A percentile compares a stretch with the other conserved stretches of the same genome.
Evolutionary conservation across 2,113 vertebrate species (phyloP).

Genomic region (Cepphus grylle): DNA sequence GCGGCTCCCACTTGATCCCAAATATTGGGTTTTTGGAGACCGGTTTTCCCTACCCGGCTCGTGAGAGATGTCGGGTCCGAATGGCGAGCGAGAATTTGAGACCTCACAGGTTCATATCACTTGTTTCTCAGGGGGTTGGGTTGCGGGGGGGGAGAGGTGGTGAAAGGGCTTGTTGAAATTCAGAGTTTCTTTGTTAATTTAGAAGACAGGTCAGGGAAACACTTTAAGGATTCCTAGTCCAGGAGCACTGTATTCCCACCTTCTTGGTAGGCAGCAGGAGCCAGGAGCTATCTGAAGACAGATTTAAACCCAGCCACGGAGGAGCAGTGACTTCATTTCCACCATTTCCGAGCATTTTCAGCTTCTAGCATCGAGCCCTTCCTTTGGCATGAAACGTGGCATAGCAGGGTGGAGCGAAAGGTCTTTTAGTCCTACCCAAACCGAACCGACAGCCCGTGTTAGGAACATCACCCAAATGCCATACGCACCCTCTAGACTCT

Average conservation of each 20-base stretch:
- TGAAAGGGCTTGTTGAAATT: neutral
- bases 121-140: neutral
- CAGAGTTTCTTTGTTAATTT: neutral
- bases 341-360: neutral
- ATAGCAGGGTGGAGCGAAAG: neutral
- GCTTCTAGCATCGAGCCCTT: neutral
- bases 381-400: neutral
- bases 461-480: accelerated
- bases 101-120: slow-evolving; percentile 9
- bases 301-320: neutral
- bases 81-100: neutral
- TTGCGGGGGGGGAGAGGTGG: neutral
- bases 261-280: neutral
- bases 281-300: neutral
- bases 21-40: neutral
- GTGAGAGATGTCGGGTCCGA: neutral
- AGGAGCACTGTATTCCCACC: neutral
- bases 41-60: neutral
- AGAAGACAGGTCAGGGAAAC: neutral
- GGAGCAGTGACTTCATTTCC: neutral
- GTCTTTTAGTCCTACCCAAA: neutral
- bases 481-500: accelerated
- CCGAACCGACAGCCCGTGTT: neutral
- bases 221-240: neutral
- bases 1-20: neutral